Evolutionary conservation across 2,888 invertebrate species (phyloP).

Genomic region (Itoplectis maculator): DNA sequence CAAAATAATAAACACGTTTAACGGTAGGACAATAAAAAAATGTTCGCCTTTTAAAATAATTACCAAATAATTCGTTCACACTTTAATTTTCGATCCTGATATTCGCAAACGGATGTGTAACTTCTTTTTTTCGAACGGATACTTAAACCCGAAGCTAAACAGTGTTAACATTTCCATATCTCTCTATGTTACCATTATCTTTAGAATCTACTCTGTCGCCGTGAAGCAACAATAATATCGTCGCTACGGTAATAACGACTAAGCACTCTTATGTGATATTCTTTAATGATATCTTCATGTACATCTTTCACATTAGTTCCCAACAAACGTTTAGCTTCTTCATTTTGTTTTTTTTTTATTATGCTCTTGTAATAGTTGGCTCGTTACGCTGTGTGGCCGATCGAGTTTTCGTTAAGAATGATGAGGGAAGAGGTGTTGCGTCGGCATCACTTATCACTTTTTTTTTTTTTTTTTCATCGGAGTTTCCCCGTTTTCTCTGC

Average conservation of each 20-base stretch:
- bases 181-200: conserved; percentile 10
- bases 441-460: conserved; percentile 34
- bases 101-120: background rate
- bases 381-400: conserved; percentile 43
- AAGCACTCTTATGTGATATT: conserved; percentile 70
- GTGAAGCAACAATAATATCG: conserved; percentile 46
- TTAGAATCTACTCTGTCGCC: conserved; percentile 11
- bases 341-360: conserved; percentile 27
- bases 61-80: background rate
- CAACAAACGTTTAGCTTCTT: conserved; percentile 60
- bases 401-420: conserved; percentile 35
- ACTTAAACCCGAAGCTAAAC: conserved; percentile 3
- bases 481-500: background rate
- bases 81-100: background rate
- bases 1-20: background rate
- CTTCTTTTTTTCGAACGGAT: background rate
- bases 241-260: conserved; percentile 61
- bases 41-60: background rate
- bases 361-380: conserved; percentile 38
- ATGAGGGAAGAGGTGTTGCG: background rate
- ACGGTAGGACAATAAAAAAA: background rate
- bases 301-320: conserved; percentile 74
- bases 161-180: conserved; percentile 13
- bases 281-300: conserved; percentile 76
- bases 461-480: conserved; percentile 39